Percentiles rank a stretch among this genome's conserved stretches.
These are phyloP conservation scores for Cephus spinipes DNA, from an alignment of 2,888 invertebrate genomes.

Conservation along the genomic window DNA sequence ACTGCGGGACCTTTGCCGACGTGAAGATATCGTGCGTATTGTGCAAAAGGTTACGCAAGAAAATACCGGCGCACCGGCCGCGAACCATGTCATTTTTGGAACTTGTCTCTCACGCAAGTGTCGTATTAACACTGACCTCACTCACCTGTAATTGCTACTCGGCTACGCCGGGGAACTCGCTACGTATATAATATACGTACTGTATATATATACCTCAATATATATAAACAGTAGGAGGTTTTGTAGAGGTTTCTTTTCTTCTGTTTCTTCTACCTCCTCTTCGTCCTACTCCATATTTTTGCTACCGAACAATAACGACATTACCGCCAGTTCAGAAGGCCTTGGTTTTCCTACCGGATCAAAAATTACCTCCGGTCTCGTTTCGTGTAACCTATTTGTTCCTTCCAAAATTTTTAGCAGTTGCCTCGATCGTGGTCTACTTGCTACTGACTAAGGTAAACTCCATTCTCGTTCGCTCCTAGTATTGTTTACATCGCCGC, in stretches of 20 bases:
- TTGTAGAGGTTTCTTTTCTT: neutral
- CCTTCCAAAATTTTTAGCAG: neutral
- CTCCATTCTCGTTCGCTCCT: neutral
- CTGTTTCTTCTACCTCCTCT: constrained; percentile 7
- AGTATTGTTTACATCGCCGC: neutral
- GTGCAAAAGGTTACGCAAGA: constrained; percentile 43
- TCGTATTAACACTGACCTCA: constrained; percentile 66
- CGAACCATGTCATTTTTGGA: constrained; percentile 65
- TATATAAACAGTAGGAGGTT: neutral
- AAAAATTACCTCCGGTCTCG: neutral
- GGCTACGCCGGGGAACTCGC: neutral
- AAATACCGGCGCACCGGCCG: constrained; percentile 36
- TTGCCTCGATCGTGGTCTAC: neutral
- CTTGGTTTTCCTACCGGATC: neutral
- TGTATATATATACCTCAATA: neutral
- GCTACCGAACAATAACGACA: neutral
- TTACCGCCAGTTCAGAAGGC: neutral
- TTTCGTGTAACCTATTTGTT: neutral
- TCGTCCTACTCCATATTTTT: neutral
- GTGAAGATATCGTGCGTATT: constrained; percentile 40
- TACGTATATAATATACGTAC: neutral
- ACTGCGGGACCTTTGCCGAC: constrained; percentile 39
- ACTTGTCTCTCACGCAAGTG: constrained; percentile 62
- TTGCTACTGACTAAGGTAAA: neutral
- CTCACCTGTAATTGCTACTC: constrained; percentile 63